Base-by-base conservation (phyloP, 2,113 vertebrate genomes). In the Xiphophorus maculatus region DNA sequence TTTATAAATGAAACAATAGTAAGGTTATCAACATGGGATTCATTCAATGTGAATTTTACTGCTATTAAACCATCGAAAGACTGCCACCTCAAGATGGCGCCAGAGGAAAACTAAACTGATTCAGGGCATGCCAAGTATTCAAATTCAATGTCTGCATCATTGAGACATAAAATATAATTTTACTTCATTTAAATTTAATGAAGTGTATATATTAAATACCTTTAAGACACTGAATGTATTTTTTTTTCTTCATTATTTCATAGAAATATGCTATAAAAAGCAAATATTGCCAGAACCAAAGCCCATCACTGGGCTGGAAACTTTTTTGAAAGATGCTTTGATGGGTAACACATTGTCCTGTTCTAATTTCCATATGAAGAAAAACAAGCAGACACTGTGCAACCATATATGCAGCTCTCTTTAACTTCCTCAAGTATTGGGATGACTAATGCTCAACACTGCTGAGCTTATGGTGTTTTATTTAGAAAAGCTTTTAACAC, bases 401-500 rank as follows among this genome's bases (percentile, higher is more conserved):
- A 29, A 54, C 84, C 61, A 62, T 42, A 65, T 76, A 70, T 33
- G 77, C 33, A 3, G 35, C 37, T 63, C 9, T 66, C 33, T 37
- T 80, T 60, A 81, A 79, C 64, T 68, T 29, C 15, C 71, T 79
- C 73, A 48, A 87, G 73, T 74, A 62, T 71, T 86, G 69, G 81
- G 77, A 87, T 66, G 73, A 82, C 63, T 71, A 66, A 28, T 80
- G 77, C 51, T 27, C 0, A 76, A 81, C 84, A 83, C 73, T 0
- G 27, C 71, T 68, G 73, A 84, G 81, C 73, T 54, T 74, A 64
- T 79, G 51, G 73, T 93, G 84, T 91, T 93, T 93, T 92, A 93
- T 93, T 93, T 90, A 94, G 83, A 79, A 9, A 42, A 81, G 87
- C 88, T 91, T 92, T 94, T 91, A 90, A 84, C 88, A 62, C 81